Conservation (phyloP, 2,888 invertebrate genomes). For the Steinernema carpocapsae region DNA sequence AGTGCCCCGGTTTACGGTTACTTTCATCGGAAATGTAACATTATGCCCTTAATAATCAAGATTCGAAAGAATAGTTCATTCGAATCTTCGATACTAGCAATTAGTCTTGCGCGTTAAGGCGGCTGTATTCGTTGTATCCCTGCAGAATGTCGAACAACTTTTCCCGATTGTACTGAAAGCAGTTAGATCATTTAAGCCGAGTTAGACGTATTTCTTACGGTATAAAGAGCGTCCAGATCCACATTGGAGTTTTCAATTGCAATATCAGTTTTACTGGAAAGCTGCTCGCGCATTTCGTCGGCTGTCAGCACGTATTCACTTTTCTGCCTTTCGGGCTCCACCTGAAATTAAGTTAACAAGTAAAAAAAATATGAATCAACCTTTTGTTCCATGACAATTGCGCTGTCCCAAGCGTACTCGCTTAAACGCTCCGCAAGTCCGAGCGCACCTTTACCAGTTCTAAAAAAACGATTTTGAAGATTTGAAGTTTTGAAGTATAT, state of each 20-base stretch:
- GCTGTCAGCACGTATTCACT: constrained; percentile 3
- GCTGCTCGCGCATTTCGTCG: background rate
- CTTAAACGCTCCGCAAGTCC: too few relatives aligned
- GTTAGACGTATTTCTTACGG: too few relatives aligned
- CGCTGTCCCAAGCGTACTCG: too few relatives aligned
- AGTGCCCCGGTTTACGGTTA: background rate
- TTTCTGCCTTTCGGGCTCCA: background rate
- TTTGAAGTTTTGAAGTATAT: too few relatives aligned
- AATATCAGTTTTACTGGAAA: background rate
- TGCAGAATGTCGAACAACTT: background rate
- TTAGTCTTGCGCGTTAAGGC: background rate
- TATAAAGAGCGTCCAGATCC: too few relatives aligned
- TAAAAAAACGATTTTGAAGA: too few relatives aligned
- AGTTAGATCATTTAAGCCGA: background rate
- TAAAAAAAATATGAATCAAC: background rate
- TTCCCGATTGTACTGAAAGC: background rate
- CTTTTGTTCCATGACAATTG: too few relatives aligned
- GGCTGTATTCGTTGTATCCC: background rate
- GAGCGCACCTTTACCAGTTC: too few relatives aligned
- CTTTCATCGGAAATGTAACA: background rate
- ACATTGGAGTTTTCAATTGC: too few relatives aligned
- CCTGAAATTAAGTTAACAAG: background rate
- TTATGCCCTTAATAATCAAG: too few relatives aligned
- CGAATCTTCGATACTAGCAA: background rate
- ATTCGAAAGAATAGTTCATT: background rate